Evolutionary conservation across 2,113 vertebrate species (phyloP), one percentile per base, ranked within the genome.

Genomic region (Telmatochromis brachygnathus): DNA sequence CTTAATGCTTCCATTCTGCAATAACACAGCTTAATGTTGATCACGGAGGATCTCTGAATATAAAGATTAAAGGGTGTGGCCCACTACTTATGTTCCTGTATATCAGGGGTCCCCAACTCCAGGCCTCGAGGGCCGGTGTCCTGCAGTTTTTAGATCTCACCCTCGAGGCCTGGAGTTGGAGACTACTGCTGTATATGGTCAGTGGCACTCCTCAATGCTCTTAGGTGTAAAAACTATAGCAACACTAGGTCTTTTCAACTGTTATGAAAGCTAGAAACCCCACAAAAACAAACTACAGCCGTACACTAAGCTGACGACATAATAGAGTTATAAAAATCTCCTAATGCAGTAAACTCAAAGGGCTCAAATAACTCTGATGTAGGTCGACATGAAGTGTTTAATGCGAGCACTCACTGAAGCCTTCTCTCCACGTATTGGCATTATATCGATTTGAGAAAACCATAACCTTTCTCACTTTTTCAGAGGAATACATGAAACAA

Each of bases 81-180:
- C 33, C 6, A 21, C 5, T 21, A 21, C 35, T 39, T 68, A 23
- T 70, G 65, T 42, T 39, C n/a, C 5, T 42, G 19, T 70, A 70
- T 42, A 39, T 70, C 55, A 58, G 26, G 7, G 5, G 26, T 58
- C 14, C 5, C 2, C 26, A 58, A 30, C 55, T 58, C 26, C 55
- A 58, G 55, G 55, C 26, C 5, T 30, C 7, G 14, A 58, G 26
- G 26, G 2, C 55, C 1, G 13, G 55, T 0, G 1, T 28, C 23
- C 23, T 58, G 3, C 23, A 58, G 23, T 15, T 30, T 58, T 58
- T 58, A 1, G 26, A 15, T 28, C 26, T 58, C 55, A 58, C 2
- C 14, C 55, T 58, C 26, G 3, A 58, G 55, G 55, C 55, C 3
- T 58, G 14, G 26, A 17, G 26, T 17, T 58, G 26, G 55, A 15